Conservation (phyloP, 1,140 invertebrate genomes). For the Drosophila athabasca region DNA sequence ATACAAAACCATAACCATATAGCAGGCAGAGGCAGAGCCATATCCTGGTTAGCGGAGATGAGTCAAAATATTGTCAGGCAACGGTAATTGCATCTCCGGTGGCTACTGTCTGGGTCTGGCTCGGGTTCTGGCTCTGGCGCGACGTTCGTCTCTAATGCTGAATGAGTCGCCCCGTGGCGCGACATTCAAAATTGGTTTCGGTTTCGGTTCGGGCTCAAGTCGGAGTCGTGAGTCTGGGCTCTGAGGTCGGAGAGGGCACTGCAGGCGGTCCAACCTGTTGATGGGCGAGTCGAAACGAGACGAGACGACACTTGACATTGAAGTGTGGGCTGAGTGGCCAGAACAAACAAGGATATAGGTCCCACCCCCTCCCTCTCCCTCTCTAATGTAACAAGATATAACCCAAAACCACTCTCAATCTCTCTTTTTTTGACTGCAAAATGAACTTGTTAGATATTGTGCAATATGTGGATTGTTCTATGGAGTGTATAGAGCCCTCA, state of each 20-base stretch:
- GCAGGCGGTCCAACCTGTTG: constrained; percentile 76
- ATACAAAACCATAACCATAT: constrained; percentile 27
- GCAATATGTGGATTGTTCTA: constrained; percentile 1
- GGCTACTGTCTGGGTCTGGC: constrained; percentile 53
- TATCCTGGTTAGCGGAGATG: constrained; percentile 1
- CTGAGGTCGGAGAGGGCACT: constrained; percentile 28
- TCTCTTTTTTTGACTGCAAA: background rate
- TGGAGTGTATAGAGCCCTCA: no score
- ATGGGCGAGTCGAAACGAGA: constrained; percentile 15
- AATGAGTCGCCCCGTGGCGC: constrained; percentile 75
- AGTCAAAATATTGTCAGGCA: constrained; percentile 59
- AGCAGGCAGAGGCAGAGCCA: background rate
- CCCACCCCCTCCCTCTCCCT: constrained; percentile 24
- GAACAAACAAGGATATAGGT: constrained; percentile 40
- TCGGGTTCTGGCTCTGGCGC: constrained; percentile 10
- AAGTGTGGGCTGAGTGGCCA: constrained; percentile 41
- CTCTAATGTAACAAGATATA: constrained; percentile 33
- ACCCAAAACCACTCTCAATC: constrained; percentile 11
- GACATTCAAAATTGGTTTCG: constrained; percentile 43
- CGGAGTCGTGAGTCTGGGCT: constrained; percentile 19
- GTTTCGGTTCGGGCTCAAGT: constrained; percentile 3
- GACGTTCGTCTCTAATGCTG: constrained; percentile 45
- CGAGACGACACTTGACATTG: constrained; percentile 59
- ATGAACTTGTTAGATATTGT: constrained; percentile 30
- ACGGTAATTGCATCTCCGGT: constrained; percentile 50